Evolutionary conservation across 2,888 invertebrate genomes (phyloP).

Genomic region (Neoitamus cyanurus): DNA sequence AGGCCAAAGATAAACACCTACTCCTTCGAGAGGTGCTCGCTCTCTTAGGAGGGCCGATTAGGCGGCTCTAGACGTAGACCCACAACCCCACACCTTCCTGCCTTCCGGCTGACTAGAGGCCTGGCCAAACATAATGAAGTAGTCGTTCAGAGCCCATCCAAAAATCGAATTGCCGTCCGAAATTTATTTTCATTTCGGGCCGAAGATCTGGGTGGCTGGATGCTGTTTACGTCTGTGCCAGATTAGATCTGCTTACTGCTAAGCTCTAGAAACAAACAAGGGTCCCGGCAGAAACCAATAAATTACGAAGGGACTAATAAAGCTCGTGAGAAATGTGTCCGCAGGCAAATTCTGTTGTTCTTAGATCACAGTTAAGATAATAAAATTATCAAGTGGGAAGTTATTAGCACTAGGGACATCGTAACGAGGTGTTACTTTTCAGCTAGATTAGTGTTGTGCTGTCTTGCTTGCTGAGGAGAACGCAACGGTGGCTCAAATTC

Average conservation of each 20-base stretch:
- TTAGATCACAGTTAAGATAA: background rate
- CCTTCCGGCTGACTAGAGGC: background rate
- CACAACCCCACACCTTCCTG: background rate
- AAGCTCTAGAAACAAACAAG: constrained; percentile 13
- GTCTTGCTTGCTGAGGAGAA: no score
- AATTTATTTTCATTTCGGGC: constrained; percentile 26
- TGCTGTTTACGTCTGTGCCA: constrained; percentile 17
- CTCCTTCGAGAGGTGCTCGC: background rate
- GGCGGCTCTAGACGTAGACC: background rate
- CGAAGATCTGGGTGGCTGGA: background rate
- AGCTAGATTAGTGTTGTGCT: background rate
- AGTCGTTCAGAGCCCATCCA: background rate
- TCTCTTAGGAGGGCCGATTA: background rate
- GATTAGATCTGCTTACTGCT: constrained; percentile 23
- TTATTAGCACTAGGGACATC: background rate
- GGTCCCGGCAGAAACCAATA: background rate
- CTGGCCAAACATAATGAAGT: background rate
- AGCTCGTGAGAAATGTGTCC: constrained; percentile 15
- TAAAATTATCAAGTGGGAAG: constrained; percentile 17
- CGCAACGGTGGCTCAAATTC: no score
- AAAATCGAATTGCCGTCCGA: constrained; percentile 2
- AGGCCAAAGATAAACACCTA: constrained; percentile 22
- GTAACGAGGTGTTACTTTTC: background rate
- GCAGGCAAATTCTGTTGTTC: constrained; percentile 9
- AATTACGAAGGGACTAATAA: constrained; percentile 9